These are phyloP conservation scores for Ctenomys sociabilis DNA, from an alignment of 2,113 vertebrate species.

Conservation along the genomic window DNA sequence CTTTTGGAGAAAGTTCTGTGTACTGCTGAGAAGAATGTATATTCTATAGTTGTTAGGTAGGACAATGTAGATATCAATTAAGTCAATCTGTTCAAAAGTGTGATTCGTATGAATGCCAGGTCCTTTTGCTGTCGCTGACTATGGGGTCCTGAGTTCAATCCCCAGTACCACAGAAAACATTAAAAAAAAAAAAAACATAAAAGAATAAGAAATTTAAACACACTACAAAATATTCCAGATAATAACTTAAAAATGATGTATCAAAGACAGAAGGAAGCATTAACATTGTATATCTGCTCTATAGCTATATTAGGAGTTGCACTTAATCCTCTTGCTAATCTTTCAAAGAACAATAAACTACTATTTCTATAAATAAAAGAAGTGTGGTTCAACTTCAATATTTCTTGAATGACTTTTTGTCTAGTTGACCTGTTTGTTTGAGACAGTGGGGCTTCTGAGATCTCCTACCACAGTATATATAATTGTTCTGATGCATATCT, in stretches of 20 bases:
- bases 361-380: neutral
- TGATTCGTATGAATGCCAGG: too few species aligned
- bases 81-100: neutral
- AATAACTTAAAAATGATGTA: neutral
- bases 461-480: too few species aligned
- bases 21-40: neutral
- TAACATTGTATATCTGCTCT: neutral
- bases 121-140: too few species aligned
- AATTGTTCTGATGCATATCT: neutral
- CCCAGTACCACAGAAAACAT: too few species aligned
- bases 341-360: neutral
- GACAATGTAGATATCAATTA: neutral
- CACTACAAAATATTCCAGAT: neutral
- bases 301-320: neutral
- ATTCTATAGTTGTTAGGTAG: neutral
- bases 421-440: neutral
- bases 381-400: neutral
- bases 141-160: too few species aligned
- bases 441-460: neutral
- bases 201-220: neutral
- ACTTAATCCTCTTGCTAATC: neutral
- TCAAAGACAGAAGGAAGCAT: neutral
- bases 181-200: too few species aligned
- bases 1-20: neutral
- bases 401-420: neutral